Evolutionary conservation across 2,113 vertebrate genomes (phyloP).

Genomic region (Egretta garzetta): DNA sequence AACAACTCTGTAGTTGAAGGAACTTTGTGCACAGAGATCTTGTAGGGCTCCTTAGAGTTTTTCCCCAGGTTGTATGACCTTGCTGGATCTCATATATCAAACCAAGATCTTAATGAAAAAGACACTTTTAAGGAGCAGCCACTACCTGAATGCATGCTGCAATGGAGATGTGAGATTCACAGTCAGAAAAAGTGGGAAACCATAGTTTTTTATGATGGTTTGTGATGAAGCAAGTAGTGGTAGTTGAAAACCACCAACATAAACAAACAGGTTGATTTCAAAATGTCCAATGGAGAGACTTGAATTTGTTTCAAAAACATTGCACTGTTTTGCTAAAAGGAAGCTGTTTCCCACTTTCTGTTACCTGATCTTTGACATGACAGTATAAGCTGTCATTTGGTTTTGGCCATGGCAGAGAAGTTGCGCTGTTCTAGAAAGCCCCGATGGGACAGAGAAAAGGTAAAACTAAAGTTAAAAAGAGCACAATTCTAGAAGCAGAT

Average conservation of each 20-base stretch:
- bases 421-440: background rate
- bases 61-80: background rate
- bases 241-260: background rate
- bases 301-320: constrained; percentile 7
- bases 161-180: background rate
- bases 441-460: background rate
- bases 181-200: background rate
- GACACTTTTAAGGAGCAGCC: background rate
- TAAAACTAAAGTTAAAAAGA: background rate
- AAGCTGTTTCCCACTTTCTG: constrained; percentile 9
- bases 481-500: background rate
- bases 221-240: background rate
- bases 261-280: background rate
- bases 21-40: background rate
- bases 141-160: background rate
- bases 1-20: background rate
- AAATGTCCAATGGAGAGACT: background rate
- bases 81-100: background rate
- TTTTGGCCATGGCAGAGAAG: background rate
- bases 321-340: background rate
- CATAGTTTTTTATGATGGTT: background rate
- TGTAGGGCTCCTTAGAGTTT: background rate
- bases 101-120: background rate
- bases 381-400: background rate
- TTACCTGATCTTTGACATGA: constrained; percentile 26